Conservation (phyloP, 37 sponge, comb jelly and placozoan genomes). For the Aphrocallistes beatrix region DNA sequence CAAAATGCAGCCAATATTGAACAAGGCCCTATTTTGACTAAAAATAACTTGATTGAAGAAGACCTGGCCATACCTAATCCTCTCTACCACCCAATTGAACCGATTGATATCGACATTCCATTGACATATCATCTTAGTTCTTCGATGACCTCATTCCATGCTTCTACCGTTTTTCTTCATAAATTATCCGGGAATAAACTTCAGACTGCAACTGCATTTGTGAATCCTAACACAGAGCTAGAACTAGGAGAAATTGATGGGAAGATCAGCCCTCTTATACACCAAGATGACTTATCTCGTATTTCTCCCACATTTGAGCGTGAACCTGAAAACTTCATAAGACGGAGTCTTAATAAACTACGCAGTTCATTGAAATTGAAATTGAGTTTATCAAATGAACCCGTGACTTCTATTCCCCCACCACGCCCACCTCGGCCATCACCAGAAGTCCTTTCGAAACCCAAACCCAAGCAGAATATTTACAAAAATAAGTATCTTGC, state of each 20-base stretch:
- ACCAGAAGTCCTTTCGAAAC: not conserved
- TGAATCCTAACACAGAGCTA: not conserved
- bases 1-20: not conserved
- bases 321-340: not conserved
- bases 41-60: not conserved
- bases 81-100: not conserved
- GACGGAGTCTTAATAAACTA: not conserved
- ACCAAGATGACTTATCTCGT: not conserved
- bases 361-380: not conserved
- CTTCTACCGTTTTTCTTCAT: not conserved
- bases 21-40: not conserved
- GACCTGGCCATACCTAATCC: slow-evolving; percentile 7
- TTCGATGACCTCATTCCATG: not conserved
- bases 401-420: not conserved
- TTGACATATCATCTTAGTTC: not conserved
- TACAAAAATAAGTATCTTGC: not conserved
- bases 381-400: not conserved
- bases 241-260: not conserved
- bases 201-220: not conserved
- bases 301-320: not conserved
- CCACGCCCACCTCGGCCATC: not conserved
- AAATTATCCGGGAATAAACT: not conserved
- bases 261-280: no score
- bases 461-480: not conserved
- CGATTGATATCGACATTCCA: not conserved